Percentiles rank a stretch among this genome's conserved stretches.
Evolutionary conservation across 2,797 vertebrate genomes (phyloP).

Genomic region (Halcyon leucocephala): DNA sequence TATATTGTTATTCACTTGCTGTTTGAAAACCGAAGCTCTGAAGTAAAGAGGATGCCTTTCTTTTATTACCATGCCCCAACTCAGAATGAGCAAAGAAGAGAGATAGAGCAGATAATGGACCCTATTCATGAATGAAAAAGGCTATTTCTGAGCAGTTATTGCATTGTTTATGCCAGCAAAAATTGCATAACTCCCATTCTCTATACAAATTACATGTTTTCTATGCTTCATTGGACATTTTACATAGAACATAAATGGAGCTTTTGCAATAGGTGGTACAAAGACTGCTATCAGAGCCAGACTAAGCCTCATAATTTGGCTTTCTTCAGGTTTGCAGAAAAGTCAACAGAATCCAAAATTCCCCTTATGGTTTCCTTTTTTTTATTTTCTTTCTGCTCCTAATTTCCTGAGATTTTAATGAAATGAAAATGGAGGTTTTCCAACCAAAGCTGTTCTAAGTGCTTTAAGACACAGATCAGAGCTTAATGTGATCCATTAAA

Average conservation of each 20-base stretch:
- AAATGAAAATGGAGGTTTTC: conserved; percentile 28
- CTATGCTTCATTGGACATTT: conserved; percentile 61
- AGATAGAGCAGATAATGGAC: conserved; percentile 22
- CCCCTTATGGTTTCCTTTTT: not conserved
- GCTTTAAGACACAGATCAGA: conserved; percentile 6
- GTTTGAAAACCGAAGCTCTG: conserved; percentile 29
- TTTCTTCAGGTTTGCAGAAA: conserved; percentile 20
- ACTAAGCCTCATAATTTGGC: conserved; percentile 35
- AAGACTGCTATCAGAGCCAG: not conserved
- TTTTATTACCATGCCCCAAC: not conserved
- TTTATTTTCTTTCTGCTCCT: not conserved
- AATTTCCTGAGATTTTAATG: not conserved
- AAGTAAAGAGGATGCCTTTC: not conserved
- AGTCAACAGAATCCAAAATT: not conserved
- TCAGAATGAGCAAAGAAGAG: not conserved
- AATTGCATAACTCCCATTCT: conserved; percentile 44
- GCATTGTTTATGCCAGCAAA: conserved; percentile 67
- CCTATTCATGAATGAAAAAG: conserved; percentile 36
- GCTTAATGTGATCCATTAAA: not conserved
- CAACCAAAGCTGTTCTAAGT: conserved; percentile 18
- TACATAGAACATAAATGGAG: conserved; percentile 47
- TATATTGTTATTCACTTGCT: not conserved
- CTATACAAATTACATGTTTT: conserved; percentile 57
- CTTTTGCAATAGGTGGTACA: conserved; percentile 54
- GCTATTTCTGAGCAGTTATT: conserved; percentile 50